These are phyloP conservation scores for Cryptocephalus primarius DNA, from an alignment of 2,888 invertebrate genomes.

Conservation along the genomic window DNA sequence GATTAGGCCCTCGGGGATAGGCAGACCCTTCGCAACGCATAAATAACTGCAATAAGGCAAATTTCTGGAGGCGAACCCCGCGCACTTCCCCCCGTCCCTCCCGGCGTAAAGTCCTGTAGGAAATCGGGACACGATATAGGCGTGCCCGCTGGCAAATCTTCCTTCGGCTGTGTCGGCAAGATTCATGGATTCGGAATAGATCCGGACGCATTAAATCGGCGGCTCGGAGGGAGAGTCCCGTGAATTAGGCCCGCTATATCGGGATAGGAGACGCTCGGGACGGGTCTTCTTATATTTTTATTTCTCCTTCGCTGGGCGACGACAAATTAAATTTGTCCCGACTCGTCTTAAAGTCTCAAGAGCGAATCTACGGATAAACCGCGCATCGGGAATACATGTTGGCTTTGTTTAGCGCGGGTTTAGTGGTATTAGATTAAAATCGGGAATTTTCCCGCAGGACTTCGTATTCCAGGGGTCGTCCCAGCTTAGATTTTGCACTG, in stretches of 20 bases:
- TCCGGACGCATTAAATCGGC: constrained; percentile 7
- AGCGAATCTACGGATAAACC: too few species aligned
- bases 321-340: too few species aligned
- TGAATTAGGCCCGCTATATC: constrained; percentile 14
- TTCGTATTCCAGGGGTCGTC: too few species aligned
- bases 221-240: constrained; percentile 2
- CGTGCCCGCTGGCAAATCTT: constrained; percentile 30
- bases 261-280: neutral
- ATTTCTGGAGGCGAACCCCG: constrained; percentile 20
- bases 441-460: too few species aligned
- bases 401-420: too few species aligned
- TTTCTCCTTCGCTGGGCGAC: too few species aligned
- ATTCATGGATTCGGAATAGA: constrained; percentile 29
- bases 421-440: too few species aligned
- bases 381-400: too few species aligned
- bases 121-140: constrained; percentile 31
- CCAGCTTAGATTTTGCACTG: too few species aligned
- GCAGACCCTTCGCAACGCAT: constrained; percentile 22
- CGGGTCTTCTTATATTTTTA: too few species aligned
- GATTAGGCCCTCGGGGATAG: constrained; percentile 11
- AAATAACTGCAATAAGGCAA: constrained; percentile 27
- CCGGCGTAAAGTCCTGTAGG: constrained; percentile 24
- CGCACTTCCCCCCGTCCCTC: neutral
- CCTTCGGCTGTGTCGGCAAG: constrained; percentile 29
- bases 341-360: too few species aligned